A percentile compares a stretch with the other conserved stretches of the same genome.
These are phyloP conservation scores for Drosophila pruinosa DNA, from an alignment of 1,140 invertebrate genomes.

Conservation along the genomic window DNA sequence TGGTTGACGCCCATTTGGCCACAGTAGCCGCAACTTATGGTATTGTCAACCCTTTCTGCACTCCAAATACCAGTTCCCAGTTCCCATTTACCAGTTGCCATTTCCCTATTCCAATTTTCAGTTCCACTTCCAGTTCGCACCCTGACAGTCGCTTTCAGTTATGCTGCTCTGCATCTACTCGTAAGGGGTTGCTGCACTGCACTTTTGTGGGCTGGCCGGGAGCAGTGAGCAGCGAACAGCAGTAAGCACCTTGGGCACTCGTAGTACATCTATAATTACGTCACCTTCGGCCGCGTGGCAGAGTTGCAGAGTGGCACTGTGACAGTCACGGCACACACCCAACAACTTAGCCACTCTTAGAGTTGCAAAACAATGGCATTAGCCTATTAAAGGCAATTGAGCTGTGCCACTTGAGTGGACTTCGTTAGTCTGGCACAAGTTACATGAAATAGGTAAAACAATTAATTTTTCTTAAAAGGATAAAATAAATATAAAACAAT, in stretches of 20 bases:
- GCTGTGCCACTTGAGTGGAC: not conserved
- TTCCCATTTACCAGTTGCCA: slow-evolving; percentile 11
- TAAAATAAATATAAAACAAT: too few species aligned
- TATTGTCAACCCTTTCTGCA: slow-evolving; percentile 56
- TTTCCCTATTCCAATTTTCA: not conserved
- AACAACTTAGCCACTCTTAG: slow-evolving; percentile 5
- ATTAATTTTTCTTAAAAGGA: too few species aligned
- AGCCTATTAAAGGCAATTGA: not conserved
- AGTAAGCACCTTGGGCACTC: slow-evolving; percentile 6
- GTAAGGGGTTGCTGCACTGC: slow-evolving; percentile 66
- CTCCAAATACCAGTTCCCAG: not conserved
- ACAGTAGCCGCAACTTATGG: not conserved
- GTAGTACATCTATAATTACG: slow-evolving; percentile 78
- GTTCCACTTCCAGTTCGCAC: slow-evolving; percentile 30
- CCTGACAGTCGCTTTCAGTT: slow-evolving; percentile 28
- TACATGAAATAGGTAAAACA: too few species aligned
- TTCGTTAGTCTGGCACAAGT: too few species aligned
- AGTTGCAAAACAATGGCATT: not conserved
- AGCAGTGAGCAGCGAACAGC: slow-evolving; percentile 9
- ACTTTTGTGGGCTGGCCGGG: slow-evolving; percentile 59
- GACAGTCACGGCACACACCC: slow-evolving; percentile 40
- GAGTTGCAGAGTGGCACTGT: not conserved
- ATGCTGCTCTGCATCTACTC: slow-evolving; percentile 37
- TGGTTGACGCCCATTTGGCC: slow-evolving; percentile 64
- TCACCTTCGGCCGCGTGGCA: slow-evolving; percentile 47